These are phyloP conservation scores for Zaprionus capensis DNA, from an alignment of 1,140 invertebrate species.

Conservation along the genomic window DNA sequence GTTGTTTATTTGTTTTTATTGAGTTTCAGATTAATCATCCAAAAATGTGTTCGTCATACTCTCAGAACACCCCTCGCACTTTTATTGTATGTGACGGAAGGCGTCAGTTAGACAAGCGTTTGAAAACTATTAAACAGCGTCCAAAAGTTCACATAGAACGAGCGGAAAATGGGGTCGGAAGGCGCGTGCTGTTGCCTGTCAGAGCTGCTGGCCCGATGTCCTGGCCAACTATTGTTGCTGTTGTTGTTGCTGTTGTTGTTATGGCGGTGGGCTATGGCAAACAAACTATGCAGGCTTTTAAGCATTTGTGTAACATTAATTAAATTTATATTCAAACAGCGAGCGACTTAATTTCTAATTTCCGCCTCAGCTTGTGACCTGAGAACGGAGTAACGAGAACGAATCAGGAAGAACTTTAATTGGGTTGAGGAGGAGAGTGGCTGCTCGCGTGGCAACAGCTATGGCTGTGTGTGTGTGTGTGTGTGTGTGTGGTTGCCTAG, in stretches of 20 bases:
- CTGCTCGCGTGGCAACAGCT: conserved; percentile 5
- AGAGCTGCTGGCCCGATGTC: conserved; percentile 54
- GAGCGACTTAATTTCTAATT: conserved; percentile 83
- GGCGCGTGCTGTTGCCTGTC: conserved; percentile 72
- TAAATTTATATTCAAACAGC: conserved; percentile 83
- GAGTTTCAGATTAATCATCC: not conserved
- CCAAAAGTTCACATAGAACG: conserved; percentile 70
- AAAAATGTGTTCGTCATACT: not conserved
- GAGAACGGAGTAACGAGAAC: conserved; percentile 6
- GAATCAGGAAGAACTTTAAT: conserved; percentile 22
- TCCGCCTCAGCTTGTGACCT: conserved; percentile 64
- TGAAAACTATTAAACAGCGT: conserved; percentile 81
- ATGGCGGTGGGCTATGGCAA: conserved; percentile 66
- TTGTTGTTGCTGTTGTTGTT: conserved; percentile 37
- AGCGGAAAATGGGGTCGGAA: conserved; percentile 62
- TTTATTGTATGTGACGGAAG: conserved; percentile 63
- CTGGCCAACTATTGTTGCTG: conserved; percentile 21
- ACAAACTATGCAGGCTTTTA: conserved; percentile 78
- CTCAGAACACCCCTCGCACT: conserved; percentile 26
- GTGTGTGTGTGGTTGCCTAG: conserved; percentile 39
- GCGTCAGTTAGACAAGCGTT: conserved; percentile 79
- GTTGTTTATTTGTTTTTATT: not conserved
- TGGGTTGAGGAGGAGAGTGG: conserved; percentile 26
- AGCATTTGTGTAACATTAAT: conserved; percentile 83
- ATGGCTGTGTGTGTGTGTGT: conserved; percentile 35